Percentiles rank a stretch among this genome's conserved stretches.
Evolutionary conservation across 2,797 vertebrate genomes (phyloP).

Genomic region (Coranthus polyacanthus): DNA sequence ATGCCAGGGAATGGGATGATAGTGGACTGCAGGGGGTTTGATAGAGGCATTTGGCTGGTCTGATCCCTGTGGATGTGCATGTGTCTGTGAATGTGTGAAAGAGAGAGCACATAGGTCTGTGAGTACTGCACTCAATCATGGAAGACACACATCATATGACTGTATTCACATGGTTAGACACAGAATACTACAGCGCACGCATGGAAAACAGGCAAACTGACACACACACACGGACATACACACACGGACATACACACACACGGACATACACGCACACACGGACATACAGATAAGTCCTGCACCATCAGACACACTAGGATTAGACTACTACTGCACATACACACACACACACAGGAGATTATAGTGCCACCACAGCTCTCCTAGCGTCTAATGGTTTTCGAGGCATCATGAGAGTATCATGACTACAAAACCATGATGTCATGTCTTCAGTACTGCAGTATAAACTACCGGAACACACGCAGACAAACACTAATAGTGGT

Average conservation of each 20-base stretch:
- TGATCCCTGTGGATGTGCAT: constrained; percentile 37
- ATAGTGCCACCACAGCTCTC: constrained; percentile 36
- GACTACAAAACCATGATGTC: constrained; percentile 47
- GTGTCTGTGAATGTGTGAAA: constrained; percentile 13
- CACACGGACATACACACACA: constrained; percentile 27
- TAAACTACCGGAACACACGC: constrained; percentile 8
- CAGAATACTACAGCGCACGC: constrained; percentile 28
- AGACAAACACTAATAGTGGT: neutral
- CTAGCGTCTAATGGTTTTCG: constrained; percentile 59
- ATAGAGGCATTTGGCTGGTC: constrained; percentile 64
- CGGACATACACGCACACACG: constrained; percentile 32
- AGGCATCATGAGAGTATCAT: constrained; percentile 46
- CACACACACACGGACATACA: constrained; percentile 33
- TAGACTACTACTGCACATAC: constrained; percentile 44
- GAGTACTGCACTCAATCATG: no score
- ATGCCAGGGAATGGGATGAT: constrained; percentile 66
- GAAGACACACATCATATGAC: constrained; percentile 5
- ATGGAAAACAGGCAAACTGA: constrained; percentile 20
- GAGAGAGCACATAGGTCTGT: constrained; percentile 5
- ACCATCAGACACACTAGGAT: constrained; percentile 70
- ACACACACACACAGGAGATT: constrained; percentile 58
- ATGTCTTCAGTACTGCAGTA: constrained; percentile 22
- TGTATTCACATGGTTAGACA: neutral
- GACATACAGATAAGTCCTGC: constrained; percentile 53
- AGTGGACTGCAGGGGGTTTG: constrained; percentile 64